These are phyloP conservation scores for Girardinus metallicus DNA, from an alignment of 2,797 vertebrate species.

Conservation along the genomic window DNA sequence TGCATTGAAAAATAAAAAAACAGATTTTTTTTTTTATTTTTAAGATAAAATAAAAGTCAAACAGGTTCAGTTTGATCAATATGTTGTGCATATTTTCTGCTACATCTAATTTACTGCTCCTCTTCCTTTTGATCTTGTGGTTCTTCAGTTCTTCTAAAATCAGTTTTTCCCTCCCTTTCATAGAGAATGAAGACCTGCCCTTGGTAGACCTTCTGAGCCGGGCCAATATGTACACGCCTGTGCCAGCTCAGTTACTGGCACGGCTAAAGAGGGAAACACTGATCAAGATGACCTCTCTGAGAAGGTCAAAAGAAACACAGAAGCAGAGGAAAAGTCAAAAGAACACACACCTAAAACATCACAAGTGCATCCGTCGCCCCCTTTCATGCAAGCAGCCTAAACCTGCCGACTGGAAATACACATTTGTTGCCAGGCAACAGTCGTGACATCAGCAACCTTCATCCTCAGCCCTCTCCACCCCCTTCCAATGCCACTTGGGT, in stretches of 20 bases:
- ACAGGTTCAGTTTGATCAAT: background rate
- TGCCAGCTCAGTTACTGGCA: conserved; percentile 21
- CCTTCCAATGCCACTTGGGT: conserved; percentile 57
- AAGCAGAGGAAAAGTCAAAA: conserved; percentile 9
- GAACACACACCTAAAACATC: conserved; percentile 24
- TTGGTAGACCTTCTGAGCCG: conserved; percentile 11
- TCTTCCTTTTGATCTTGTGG: conserved; percentile 6
- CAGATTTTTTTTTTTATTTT: no score
- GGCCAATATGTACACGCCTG: background rate
- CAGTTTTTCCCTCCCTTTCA: conserved; percentile 22
- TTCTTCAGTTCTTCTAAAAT: background rate
- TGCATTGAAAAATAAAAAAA: background rate
- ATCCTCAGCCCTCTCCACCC: conserved; percentile 50
- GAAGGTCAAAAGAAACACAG: conserved; percentile 11
- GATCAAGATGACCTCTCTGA: conserved; percentile 25
- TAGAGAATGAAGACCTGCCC: conserved; percentile 17
- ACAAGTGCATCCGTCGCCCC: conserved; percentile 58
- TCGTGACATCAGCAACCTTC: conserved; percentile 82
- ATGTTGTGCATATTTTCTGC: background rate
- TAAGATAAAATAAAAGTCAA: no score
- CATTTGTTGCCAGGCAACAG: conserved; percentile 82
- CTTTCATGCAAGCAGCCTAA: conserved; percentile 62
- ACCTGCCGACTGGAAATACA: conserved; percentile 74
- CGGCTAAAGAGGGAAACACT: background rate
- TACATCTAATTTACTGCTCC: background rate